Percentiles rank a stretch among this genome's conserved stretches.
phyloP scores from a whole-genome alignment of 2,888 invertebrate genomes.

The Dugesia japonica region DNA sequence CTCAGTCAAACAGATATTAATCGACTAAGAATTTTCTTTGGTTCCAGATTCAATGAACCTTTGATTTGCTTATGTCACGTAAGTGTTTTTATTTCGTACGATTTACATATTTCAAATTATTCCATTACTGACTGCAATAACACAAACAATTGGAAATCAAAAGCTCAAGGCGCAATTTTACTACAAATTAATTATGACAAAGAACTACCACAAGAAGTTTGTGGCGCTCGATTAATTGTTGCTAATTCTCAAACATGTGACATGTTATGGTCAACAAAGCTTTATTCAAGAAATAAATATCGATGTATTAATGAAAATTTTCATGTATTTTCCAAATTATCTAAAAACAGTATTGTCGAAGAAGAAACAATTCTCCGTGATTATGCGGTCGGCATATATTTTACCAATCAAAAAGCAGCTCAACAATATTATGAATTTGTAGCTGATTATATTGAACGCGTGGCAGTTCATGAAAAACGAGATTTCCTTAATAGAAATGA shows the following conservation, averaged over 20 bases:
- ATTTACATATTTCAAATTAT: neutral
- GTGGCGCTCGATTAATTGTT: neutral
- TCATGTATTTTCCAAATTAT: neutral
- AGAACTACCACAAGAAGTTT: neutral
- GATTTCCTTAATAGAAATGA: neutral
- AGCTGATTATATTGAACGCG: neutral
- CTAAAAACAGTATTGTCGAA: neutral
- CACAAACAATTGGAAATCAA: neutral
- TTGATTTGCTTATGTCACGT: neutral
- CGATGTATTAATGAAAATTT: slow-evolving; percentile 1
- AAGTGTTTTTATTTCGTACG: neutral
- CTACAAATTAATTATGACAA: neutral
- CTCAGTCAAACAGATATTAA: neutral
- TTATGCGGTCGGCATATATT: neutral
- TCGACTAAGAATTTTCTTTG: neutral
- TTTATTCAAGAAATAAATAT: neutral
- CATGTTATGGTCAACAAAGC: neutral
- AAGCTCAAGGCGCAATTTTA: neutral
- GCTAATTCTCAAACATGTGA: neutral
- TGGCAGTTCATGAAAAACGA: neutral
- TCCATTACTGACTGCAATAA: neutral
- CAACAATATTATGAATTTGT: neutral
- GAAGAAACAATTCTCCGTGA: neutral
- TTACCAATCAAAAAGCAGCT: neutral
- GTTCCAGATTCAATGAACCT: neutral